Conservation (phyloP, 2,797 vertebrate species). For the Argya squamiceps region DNA sequence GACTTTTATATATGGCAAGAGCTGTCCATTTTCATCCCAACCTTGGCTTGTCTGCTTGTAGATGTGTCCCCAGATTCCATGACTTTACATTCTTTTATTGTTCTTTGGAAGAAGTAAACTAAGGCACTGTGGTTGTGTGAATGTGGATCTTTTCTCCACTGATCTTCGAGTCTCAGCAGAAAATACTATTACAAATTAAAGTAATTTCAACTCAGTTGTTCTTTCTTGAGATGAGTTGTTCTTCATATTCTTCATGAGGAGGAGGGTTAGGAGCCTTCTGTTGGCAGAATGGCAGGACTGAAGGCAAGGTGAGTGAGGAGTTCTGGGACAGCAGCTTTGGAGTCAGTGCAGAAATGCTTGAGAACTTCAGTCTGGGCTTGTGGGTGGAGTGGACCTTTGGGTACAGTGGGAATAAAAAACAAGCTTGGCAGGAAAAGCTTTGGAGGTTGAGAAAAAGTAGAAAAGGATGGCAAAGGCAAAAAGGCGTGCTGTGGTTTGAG, state of each 20-base stretch:
- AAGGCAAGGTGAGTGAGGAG: neutral
- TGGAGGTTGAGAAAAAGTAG: neutral
- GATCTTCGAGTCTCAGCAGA: neutral
- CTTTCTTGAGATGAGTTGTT: neutral
- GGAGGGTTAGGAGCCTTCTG: no score
- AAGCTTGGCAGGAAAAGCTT: neutral
- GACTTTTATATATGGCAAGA: neutral
- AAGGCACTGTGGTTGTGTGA: neutral
- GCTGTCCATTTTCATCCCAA: neutral
- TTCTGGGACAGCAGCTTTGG: neutral
- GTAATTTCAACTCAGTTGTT: neutral
- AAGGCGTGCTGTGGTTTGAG: neutral
- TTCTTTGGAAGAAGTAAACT: neutral
- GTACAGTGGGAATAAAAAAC: neutral
- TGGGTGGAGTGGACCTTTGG: neutral
- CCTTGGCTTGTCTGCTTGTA: neutral
- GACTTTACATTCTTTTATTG: neutral
- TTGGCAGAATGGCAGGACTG: no score
- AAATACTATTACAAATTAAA: neutral
- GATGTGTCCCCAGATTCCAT: neutral
- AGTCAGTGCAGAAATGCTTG: neutral
- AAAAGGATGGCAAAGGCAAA: neutral
- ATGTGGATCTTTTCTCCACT: neutral
- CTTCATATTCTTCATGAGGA: neutral
- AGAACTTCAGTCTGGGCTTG: neutral